Conservation (phyloP, 2,797 vertebrate species). For the Chrysolophus pictus region DNA sequence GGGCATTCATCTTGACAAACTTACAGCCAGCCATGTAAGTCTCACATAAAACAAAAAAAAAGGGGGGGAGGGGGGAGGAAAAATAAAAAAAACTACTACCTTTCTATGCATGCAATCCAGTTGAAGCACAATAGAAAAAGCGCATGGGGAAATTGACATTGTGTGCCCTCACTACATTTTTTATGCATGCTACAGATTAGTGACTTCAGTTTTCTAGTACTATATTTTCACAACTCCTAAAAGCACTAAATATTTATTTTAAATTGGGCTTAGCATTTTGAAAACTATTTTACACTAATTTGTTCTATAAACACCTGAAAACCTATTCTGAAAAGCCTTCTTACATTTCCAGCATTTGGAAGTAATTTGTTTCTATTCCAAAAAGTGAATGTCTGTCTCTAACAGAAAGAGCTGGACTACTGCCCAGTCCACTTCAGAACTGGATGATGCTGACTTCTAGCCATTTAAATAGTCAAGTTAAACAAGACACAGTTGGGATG, state of each 20-base stretch:
- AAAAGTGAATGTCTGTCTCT: conserved; percentile 61
- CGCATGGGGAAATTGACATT: not conserved
- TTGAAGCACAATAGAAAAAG: not conserved
- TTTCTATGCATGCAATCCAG: not conserved
- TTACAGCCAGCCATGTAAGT: not conserved
- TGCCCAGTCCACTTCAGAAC: conserved; percentile 70
- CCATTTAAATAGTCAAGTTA: conserved; percentile 67
- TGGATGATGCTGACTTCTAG: conserved; percentile 59
- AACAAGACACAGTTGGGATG: conserved; percentile 59
- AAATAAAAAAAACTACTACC: not conserved
- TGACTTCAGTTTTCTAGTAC: not conserved
- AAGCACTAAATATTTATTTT: conserved; percentile 63
- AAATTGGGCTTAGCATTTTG: conserved; percentile 54
- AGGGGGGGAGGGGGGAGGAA: too few species aligned
- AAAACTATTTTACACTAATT: conserved; percentile 66
- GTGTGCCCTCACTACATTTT: not conserved
- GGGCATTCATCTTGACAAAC: not conserved
- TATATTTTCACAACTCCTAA: conserved; percentile 42
- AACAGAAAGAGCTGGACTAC: conserved; percentile 65
- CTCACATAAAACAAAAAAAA: not conserved
- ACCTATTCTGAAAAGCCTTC: not conserved
- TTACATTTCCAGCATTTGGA: conserved; percentile 72
- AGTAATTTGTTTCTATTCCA: conserved; percentile 67
- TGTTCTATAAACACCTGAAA: conserved; percentile 68
- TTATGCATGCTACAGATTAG: not conserved